Conservation (phyloP, 2,113 vertebrate genomes). For the Potamarius usumacintae region DNA sequence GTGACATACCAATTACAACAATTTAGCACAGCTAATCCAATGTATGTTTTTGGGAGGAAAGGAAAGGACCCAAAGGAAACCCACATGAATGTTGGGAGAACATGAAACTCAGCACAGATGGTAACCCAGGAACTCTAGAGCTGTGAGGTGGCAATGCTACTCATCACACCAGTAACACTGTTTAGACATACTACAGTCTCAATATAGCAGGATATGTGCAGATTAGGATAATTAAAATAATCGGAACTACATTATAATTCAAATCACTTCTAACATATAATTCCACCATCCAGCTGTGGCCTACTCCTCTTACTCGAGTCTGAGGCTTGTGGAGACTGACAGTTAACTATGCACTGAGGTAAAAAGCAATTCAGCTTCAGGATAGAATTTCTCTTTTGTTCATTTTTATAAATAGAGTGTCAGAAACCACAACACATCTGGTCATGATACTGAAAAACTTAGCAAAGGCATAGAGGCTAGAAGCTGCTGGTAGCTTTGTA, state of each 20-base stretch:
- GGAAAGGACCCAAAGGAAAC: neutral
- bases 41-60: neutral
- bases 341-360: no score
- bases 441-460: no score
- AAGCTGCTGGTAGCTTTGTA: no score
- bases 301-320: neutral
- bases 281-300: neutral
- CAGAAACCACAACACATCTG: no score
- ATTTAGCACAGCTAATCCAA: neutral
- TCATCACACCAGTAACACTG: neutral
- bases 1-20: neutral
- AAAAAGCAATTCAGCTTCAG: neutral
- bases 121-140: neutral
- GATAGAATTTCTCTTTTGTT: neutral
- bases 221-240: neutral
- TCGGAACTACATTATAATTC: neutral
- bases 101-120: neutral
- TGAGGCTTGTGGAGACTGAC: neutral
- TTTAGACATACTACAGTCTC: neutral
- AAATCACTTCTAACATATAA: no score
- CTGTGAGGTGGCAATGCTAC: neutral
- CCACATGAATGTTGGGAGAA: neutral
- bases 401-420: neutral
- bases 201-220: neutral
- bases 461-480: no score